Evolutionary conservation across 1,140 invertebrate species (phyloP).

Genomic region (Drosophila malerkotliana): DNA sequence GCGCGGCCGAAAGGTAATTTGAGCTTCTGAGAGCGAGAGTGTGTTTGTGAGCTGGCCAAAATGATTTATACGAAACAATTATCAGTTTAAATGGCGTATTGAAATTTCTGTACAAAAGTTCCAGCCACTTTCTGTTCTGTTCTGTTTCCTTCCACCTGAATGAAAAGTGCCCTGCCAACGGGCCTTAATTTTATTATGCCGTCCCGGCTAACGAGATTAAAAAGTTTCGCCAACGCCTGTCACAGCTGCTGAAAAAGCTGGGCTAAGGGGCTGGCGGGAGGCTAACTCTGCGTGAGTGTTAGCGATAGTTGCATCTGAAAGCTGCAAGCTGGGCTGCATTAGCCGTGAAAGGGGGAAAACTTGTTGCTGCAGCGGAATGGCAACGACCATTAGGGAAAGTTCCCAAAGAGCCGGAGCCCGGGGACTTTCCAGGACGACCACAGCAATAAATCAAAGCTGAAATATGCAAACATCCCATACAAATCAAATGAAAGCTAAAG

Average conservation of each 20-base stretch:
- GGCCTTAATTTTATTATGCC: slow-evolving; percentile 80
- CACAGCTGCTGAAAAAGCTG: slow-evolving; percentile 40
- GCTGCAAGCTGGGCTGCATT: slow-evolving; percentile 49
- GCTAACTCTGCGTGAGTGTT: slow-evolving; percentile 59
- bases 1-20: slow-evolving; percentile 56
- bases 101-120: slow-evolving; percentile 69
- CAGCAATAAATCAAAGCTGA: slow-evolving; percentile 68
- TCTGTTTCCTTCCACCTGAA: slow-evolving; percentile 1
- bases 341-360: slow-evolving; percentile 48
- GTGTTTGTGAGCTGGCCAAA: slow-evolving; percentile 26
- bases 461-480: slow-evolving; percentile 71
- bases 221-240: slow-evolving; percentile 71
- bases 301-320: slow-evolving; percentile 57
- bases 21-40: slow-evolving; percentile 8
- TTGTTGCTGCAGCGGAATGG: slow-evolving; percentile 73
- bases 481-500: slow-evolving; percentile 73
- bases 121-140: slow-evolving; percentile 5
- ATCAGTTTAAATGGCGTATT: slow-evolving; percentile 81
- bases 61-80: slow-evolving; percentile 80
- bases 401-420: slow-evolving; percentile 3
- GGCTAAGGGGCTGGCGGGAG: neutral
- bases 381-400: slow-evolving; percentile 46
- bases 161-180: slow-evolving; percentile 42
- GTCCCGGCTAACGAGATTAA: slow-evolving; percentile 73
- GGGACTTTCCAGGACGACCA: slow-evolving; percentile 28